Percentiles rank a stretch among this genome's conserved stretches.
Conservation (phyloP, 30 jellyfish, hydroid and myxozoan species). For the Aurelia aurita region DNA sequence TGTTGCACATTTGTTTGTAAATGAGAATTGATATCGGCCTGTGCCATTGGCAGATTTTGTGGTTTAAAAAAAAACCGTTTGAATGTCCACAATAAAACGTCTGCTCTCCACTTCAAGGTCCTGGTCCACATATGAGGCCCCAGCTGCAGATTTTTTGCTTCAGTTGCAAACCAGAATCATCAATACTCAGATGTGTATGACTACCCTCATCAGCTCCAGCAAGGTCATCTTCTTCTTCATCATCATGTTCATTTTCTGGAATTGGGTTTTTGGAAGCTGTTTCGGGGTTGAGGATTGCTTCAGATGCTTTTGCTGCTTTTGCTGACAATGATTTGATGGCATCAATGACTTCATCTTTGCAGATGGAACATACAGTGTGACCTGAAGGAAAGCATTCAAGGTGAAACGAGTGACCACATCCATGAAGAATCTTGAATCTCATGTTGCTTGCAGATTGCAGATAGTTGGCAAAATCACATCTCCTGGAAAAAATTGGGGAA, state of each 20-base stretch:
- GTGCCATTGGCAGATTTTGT: too few relatives aligned
- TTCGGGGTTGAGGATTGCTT: not conserved
- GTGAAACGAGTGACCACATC: conserved; percentile 54
- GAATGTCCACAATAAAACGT: too few relatives aligned
- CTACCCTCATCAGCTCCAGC: not conserved
- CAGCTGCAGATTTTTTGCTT: conserved; percentile 16
- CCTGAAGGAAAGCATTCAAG: conserved; percentile 13
- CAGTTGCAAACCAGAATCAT: conserved; percentile 3
- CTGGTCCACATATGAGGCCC: conserved; percentile 27
- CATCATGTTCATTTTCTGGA: not conserved
- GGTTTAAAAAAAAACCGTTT: too few relatives aligned
- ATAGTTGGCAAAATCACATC: conserved; percentile 11
- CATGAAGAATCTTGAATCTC: conserved; percentile 29
- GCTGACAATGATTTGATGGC: not conserved
- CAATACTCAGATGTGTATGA: not conserved
- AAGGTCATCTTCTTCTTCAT: not conserved
- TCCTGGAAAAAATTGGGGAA: conserved; percentile 28
- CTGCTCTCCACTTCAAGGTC: too few relatives aligned
- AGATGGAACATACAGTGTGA: not conserved
- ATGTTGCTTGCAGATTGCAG: conserved; percentile 4
- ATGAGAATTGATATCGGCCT: too few relatives aligned
- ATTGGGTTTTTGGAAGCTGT: not conserved
- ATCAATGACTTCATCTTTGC: not conserved
- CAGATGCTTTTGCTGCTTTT: conserved; percentile 19
- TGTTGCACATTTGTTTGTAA: too few relatives aligned